A percentile compares a stretch with the other conserved stretches of the same genome.
Evolutionary conservation across 2,797 vertebrate genomes (phyloP).

Genomic region (Gouania willdenowi): DNA sequence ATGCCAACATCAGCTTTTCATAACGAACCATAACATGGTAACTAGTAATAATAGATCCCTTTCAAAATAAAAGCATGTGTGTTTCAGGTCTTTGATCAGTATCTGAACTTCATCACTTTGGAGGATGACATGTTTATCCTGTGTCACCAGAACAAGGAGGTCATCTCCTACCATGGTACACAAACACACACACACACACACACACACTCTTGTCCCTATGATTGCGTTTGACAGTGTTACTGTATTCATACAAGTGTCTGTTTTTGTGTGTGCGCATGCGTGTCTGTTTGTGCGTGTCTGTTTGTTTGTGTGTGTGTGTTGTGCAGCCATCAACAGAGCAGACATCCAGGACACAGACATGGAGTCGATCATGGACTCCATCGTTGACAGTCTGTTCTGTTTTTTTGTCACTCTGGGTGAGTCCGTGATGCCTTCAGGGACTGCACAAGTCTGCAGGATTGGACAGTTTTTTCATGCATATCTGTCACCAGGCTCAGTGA

Average conservation of each 20-base stretch:
- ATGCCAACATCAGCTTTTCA: no score
- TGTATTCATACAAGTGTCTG: no score
- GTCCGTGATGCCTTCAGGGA: no score
- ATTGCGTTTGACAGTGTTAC: no score
- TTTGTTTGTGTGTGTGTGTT: not conserved
- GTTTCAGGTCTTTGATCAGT: slow-evolving; percentile 93
- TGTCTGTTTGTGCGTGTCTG: no score
- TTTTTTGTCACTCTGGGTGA: slow-evolving; percentile 98
- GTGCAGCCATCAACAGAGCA: slow-evolving; percentile 88
- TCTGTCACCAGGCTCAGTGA: no score
- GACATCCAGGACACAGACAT: slow-evolving; percentile 96
- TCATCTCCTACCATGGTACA: slow-evolving; percentile 93
- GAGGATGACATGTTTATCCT: slow-evolving; percentile 98
- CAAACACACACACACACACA: slow-evolving; percentile 2
- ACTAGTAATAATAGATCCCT: no score
- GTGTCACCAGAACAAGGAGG: slow-evolving; percentile 95
- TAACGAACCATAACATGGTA: no score
- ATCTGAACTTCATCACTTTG: slow-evolving; percentile 98
- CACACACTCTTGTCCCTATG: no score
- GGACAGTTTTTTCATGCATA: no score
- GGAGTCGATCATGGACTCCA: slow-evolving; percentile 96
- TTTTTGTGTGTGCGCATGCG: no score
- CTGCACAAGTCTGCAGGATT: no score
- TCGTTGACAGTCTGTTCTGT: slow-evolving; percentile 97
- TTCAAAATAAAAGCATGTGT: not conserved